Percentiles rank a stretch among this genome's conserved stretches.
Conservation (phyloP, 2,888 invertebrate genomes). For the Cryptocephalus moraei region DNA sequence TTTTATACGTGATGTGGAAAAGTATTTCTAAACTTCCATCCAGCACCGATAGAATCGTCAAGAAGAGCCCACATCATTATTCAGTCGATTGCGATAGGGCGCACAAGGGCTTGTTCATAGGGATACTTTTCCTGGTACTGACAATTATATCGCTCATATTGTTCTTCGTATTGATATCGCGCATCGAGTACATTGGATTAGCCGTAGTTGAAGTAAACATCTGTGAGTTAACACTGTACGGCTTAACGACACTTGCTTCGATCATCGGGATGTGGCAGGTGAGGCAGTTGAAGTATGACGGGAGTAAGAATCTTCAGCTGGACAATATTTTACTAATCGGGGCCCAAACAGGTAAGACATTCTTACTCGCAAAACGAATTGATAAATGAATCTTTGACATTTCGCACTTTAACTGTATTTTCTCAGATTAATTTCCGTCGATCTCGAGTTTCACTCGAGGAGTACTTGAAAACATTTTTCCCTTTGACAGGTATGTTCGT, state of each 20-base stretch:
- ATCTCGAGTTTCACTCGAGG: too few relatives aligned
- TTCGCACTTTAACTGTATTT: too few relatives aligned
- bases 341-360: slow-evolving; percentile 62
- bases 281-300: slow-evolving; percentile 57
- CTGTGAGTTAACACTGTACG: slow-evolving; percentile 64
- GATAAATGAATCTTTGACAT: too few relatives aligned
- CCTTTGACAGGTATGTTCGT: slow-evolving; percentile 60
- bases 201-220: slow-evolving; percentile 42
- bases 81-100: slow-evolving; percentile 90
- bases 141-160: slow-evolving; percentile 75
- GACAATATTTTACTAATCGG: slow-evolving; percentile 76
- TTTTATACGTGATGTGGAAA: slow-evolving; percentile 95
- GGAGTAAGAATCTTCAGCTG: slow-evolving; percentile 39
- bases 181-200: slow-evolving; percentile 9
- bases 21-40: slow-evolving; percentile 61
- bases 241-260: slow-evolving; percentile 42
- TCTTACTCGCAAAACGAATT: too few relatives aligned
- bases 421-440: too few relatives aligned
- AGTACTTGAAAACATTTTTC: too few relatives aligned
- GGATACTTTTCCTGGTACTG: slow-evolving; percentile 47
- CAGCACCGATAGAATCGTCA: slow-evolving; percentile 33
- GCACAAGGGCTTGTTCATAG: slow-evolving; percentile 82
- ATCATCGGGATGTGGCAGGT: slow-evolving; percentile 56
- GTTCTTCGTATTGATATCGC: slow-evolving; percentile 66
- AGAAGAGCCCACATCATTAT: slow-evolving; percentile 76